Percentiles rank a stretch among this genome's conserved stretches.
Conservation (phyloP, 2,797 vertebrate genomes). For the Sebastes steindachneri region DNA sequence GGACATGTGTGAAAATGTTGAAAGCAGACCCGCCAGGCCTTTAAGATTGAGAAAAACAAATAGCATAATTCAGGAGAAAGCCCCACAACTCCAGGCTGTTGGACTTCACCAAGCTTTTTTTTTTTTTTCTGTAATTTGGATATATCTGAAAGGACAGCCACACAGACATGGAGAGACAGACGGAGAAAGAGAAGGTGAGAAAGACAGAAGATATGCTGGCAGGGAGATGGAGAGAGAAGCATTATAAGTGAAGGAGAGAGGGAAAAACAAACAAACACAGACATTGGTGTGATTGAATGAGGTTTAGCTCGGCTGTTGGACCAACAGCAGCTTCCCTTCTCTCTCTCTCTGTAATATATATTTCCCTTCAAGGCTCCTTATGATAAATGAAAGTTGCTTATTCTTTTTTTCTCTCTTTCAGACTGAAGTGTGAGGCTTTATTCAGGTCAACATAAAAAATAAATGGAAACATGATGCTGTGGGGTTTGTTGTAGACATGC, state of each 20-base stretch:
- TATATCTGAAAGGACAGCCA: conserved; percentile 39
- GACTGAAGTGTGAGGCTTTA: conserved; percentile 14
- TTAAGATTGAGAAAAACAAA: conserved; percentile 74
- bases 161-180: background rate
- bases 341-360: conserved; percentile 33
- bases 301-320: conserved; percentile 48
- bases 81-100: conserved; percentile 57
- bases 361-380: conserved; percentile 42
- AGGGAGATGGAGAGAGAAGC: background rate
- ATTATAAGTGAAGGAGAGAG: background rate
- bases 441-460: conserved; percentile 41
- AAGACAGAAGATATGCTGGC: conserved; percentile 4
- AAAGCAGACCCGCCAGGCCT: conserved; percentile 74
- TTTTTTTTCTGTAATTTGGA: conserved; percentile 44
- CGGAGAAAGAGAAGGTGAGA: conserved; percentile 5
- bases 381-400: conserved; percentile 61
- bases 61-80: conserved; percentile 80
- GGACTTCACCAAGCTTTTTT: conserved; percentile 30
- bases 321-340: conserved; percentile 34
- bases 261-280: conserved; percentile 20
- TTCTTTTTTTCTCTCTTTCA: conserved; percentile 18
- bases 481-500: conserved; percentile 8
- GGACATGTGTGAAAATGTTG: conserved; percentile 74
- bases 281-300: conserved; percentile 45
- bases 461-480: conserved; percentile 23